Base-by-base conservation (phyloP, 2,113 vertebrate species). In the Microcebus lehilahytsara region DNA sequence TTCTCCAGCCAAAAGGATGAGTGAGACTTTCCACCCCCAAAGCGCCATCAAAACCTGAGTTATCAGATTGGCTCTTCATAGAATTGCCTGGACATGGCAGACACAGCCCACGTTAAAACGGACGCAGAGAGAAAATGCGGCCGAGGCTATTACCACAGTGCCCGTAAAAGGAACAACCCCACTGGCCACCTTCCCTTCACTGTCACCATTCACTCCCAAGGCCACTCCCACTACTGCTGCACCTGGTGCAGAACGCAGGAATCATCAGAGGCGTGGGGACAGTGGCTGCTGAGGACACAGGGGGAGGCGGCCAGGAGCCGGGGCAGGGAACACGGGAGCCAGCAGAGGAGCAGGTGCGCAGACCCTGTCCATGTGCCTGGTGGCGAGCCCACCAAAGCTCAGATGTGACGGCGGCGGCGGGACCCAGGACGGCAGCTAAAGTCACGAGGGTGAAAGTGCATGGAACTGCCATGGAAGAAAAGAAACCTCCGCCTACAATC, bases 21-120 rank as follows among this genome's bases (percentile, higher is more conserved):
- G 3, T 46, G 46, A 46, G 8, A 22, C 1, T 89, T 51, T 64
- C 11, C 8, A 49, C 32, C 42, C n/a, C 60, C 9, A 78, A 37
- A 49, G 34, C 11, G 20, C 51, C 49, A 46, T 32, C 20, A 34
- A 30, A 53, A 69, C 13, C 40, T 46, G 3, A 22, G 8, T 64
- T 40, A 1, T 6, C 53, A 5, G 9, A 20, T 30, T 0, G 3
- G 67, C 23, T 40, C n/a, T 20, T 46, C 12, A 1, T 0, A 0
- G 40, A 34, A 4, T 14, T 0, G 4, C 9, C 71, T 22, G 34
- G 58, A 13, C 0, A 6, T 0, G 22, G 69, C 64, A 32, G 37
- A 49, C 27, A 3, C 0, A 85, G 85, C 14, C 85, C 69, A 11
- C 0, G 0, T 49, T 23, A 32, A 37, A 19, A 56, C 2, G 34